Conservation (phyloP, 2,797 vertebrate genomes). For the Leucoraja ocellata region DNA sequence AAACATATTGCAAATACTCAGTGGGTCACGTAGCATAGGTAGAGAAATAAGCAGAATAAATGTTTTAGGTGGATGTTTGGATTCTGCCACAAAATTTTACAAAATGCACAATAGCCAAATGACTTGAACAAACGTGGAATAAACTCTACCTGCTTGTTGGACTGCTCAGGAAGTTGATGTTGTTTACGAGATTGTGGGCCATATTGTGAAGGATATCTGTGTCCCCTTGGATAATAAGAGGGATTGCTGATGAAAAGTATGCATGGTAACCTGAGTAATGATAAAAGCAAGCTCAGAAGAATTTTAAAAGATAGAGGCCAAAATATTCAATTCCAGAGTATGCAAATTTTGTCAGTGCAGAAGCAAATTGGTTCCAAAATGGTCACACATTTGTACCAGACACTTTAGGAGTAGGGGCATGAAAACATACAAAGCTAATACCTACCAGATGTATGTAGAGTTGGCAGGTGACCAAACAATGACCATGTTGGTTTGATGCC, state of each 20-base stretch:
- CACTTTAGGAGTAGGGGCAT: too few relatives aligned
- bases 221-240: constrained; percentile 32
- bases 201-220: not conserved
- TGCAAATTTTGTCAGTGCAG: too few relatives aligned
- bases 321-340: not conserved
- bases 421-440: too few relatives aligned
- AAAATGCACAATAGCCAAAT: not conserved
- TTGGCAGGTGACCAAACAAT: too few relatives aligned
- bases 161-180: constrained; percentile 9
- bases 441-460: too few relatives aligned
- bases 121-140: not conserved
- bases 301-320: not conserved
- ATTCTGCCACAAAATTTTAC: not conserved
- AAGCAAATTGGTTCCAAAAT: too few relatives aligned
- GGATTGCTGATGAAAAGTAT: not conserved
- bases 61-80: not conserved
- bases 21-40: too few relatives aligned
- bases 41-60: too few relatives aligned
- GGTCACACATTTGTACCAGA: too few relatives aligned
- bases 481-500: too few relatives aligned
- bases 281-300: not conserved
- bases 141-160: constrained; percentile 31
- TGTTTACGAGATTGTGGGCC: not conserved
- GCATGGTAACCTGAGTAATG: constrained; percentile 38
- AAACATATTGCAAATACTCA: not conserved